phyloP scores from a whole-genome alignment of 2,113 vertebrate species.

The Elephantulus edwardii region DNA sequence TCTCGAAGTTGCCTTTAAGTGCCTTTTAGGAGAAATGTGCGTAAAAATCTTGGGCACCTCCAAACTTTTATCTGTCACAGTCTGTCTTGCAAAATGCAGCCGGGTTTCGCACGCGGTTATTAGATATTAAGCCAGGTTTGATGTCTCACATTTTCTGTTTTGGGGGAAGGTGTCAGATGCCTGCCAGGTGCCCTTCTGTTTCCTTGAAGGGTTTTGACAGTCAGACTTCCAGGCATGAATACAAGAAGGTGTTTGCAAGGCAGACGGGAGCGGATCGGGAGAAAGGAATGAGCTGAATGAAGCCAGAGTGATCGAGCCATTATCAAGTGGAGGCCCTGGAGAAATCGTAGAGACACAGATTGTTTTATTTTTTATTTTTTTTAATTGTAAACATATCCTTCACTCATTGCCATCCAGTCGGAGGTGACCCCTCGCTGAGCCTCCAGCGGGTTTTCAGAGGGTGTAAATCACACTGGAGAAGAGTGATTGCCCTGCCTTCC shows the following conservation, averaged over 20 bases:
- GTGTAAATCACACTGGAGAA: too few species aligned
- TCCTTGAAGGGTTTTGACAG: conserved; percentile 7
- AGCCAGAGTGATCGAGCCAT: neutral
- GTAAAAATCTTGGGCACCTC: neutral
- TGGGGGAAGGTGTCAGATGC: too few species aligned
- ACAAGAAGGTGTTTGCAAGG: neutral
- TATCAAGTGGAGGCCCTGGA: neutral
- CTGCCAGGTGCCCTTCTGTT: neutral
- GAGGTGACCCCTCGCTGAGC: too few species aligned
- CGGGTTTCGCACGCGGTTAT: neutral
- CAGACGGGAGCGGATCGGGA: neutral
- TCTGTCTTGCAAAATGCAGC: neutral
- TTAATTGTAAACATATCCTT: too few species aligned
- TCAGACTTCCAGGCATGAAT: neutral
- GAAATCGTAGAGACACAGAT: neutral
- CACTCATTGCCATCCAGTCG: too few species aligned
- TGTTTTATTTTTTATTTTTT: too few species aligned
- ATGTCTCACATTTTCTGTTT: too few species aligned
- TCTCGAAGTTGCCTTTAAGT: neutral
- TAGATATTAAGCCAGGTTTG: neutral
- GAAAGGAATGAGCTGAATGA: too few species aligned
- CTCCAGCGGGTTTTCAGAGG: too few species aligned
- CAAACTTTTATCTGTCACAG: neutral
- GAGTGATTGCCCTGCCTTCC: too few species aligned
- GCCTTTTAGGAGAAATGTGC: neutral